Evolutionary conservation across 2,113 vertebrate species (phyloP).

Genomic region (Menura novaehollandiae): DNA sequence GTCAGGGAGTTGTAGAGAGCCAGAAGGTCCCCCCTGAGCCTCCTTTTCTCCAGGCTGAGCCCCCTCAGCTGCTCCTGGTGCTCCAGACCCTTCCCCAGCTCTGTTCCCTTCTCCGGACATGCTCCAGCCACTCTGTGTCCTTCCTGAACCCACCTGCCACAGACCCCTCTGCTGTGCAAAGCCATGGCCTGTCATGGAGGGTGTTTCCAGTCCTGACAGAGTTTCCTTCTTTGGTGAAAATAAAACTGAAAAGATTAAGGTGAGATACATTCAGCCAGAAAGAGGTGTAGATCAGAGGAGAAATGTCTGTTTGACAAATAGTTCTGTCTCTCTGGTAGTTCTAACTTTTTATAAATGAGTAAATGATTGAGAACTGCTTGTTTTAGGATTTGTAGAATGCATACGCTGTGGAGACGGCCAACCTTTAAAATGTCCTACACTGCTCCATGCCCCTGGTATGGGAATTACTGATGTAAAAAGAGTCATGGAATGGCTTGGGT

Average conservation of each 20-base stretch:
- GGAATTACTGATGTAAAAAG: not conserved
- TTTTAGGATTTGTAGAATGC: not conserved
- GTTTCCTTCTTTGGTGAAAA: not conserved
- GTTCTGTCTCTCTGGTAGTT: not conserved
- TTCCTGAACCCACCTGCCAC: not conserved
- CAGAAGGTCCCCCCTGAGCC: not conserved
- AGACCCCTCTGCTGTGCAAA: too few species aligned
- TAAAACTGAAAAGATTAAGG: not conserved
- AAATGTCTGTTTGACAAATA: not conserved
- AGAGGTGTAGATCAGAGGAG: not conserved
- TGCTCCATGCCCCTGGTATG: rapidly evolving
- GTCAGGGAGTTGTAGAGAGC: not conserved
- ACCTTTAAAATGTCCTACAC: not conserved
- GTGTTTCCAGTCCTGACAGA: not conserved
- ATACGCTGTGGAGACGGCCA: not conserved
- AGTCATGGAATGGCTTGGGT: not conserved
- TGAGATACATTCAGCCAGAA: not conserved
- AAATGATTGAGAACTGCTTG: not conserved
- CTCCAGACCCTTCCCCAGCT: not conserved
- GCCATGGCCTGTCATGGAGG: not conserved
- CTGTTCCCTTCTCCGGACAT: not conserved
- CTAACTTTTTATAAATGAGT: not conserved
- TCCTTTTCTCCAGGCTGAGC: not conserved
- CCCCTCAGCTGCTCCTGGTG: rapidly evolving
- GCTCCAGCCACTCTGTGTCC: not conserved